A percentile compares a stretch with the other conserved stretches of the same genome.
Evolutionary conservation across 2,113 vertebrate species (phyloP).

Genomic region (Brienomyrus longianalis): DNA sequence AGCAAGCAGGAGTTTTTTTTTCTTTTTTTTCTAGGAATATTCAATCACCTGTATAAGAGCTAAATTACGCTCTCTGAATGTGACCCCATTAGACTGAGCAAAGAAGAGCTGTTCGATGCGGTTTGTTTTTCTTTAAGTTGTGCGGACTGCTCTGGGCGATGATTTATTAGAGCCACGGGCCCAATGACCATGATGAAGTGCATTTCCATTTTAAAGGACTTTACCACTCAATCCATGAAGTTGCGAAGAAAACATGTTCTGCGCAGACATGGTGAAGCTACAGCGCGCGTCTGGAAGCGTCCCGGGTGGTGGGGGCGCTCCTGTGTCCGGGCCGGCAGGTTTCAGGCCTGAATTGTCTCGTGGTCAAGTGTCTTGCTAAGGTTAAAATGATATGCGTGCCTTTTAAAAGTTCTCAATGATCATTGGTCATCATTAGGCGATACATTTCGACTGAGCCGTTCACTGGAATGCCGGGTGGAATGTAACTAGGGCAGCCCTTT

Average conservation of each 20-base stretch:
- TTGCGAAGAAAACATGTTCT: constrained; percentile 32
- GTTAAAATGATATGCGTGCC: neutral
- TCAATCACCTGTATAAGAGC: constrained; percentile 22
- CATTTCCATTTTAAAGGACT: constrained; percentile 66
- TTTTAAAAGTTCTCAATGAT: neutral
- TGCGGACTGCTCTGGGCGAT: constrained; percentile 47
- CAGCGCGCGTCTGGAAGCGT: constrained; percentile 11
- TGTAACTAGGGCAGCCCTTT: neutral
- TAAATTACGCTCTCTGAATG: constrained; percentile 50
- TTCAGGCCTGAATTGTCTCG: constrained; percentile 46
- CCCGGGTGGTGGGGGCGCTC: neutral
- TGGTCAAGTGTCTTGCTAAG: constrained; percentile 42
- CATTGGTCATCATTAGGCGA: neutral
- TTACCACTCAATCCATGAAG: constrained; percentile 55
- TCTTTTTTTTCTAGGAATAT: constrained; percentile 16
- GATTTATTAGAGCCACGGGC: constrained; percentile 63
- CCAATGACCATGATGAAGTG: constrained; percentile 67
- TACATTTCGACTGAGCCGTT: constrained; percentile 48
- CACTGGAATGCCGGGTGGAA: constrained; percentile 19
- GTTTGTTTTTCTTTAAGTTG: constrained; percentile 63
- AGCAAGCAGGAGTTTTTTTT: neutral
- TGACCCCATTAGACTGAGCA: constrained; percentile 63
- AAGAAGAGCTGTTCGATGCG: constrained; percentile 52
- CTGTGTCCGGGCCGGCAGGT: constrained; percentile 46
- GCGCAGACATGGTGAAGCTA: constrained; percentile 19